Conservation (phyloP, 2,113 vertebrate species). For the Actenoides hombroni region DNA sequence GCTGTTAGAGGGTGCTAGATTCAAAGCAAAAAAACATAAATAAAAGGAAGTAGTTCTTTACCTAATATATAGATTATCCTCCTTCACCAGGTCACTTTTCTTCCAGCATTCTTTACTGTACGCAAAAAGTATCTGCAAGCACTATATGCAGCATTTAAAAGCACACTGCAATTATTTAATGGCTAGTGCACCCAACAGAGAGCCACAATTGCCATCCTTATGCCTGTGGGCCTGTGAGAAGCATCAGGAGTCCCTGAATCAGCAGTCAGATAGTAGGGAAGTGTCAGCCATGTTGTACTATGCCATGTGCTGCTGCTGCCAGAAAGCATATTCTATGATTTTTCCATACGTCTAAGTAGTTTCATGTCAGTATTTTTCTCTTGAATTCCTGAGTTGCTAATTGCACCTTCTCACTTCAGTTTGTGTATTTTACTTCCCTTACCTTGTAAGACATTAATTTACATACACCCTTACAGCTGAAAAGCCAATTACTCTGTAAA, state of each 20-base stretch:
- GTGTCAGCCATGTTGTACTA: background rate
- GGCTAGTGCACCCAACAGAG: background rate
- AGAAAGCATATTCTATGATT: background rate
- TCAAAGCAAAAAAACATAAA: background rate
- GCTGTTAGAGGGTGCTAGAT: conserved; percentile 16
- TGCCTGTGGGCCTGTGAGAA: rapidly evolving
- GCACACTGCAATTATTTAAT: background rate
- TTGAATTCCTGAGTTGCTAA: background rate
- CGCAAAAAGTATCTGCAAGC: background rate
- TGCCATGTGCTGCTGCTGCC: background rate
- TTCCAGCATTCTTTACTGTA: background rate
- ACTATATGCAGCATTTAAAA: background rate
- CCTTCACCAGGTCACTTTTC: background rate
- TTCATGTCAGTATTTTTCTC: background rate
- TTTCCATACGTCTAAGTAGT: background rate
- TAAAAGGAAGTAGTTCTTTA: background rate
- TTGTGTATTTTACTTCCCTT: background rate
- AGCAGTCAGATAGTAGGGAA: rapidly evolving
- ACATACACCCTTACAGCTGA: background rate
- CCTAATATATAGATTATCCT: background rate
- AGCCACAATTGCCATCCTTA: background rate
- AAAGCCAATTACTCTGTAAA: background rate
- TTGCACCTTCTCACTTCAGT: background rate
- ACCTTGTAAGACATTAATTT: background rate
- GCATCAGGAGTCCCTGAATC: rapidly evolving